These are phyloP conservation scores for Magallana nippona DNA, from an alignment of 2,888 invertebrate species.

Conservation along the genomic window DNA sequence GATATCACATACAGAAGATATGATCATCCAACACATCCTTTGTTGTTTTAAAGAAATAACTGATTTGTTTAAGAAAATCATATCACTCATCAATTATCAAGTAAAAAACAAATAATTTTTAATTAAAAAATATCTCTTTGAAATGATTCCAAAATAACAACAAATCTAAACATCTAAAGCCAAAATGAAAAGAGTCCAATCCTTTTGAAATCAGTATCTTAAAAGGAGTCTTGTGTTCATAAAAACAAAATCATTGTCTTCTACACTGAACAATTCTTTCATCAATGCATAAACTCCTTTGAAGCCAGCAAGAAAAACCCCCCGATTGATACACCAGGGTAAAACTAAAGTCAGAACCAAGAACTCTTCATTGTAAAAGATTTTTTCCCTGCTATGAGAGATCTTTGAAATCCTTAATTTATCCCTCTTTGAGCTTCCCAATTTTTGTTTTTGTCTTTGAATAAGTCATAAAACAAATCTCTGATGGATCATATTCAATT, in stretches of 20 bases:
- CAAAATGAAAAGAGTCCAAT: slow-evolving; percentile 5
- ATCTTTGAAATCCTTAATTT: slow-evolving; percentile 28
- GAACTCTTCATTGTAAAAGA: neutral
- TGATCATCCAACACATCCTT: too few relatives aligned
- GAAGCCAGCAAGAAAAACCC: slow-evolving; percentile 29
- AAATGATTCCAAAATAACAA: neutral
- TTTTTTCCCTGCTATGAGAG: slow-evolving; percentile 1
- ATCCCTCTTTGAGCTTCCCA: slow-evolving; percentile 11
- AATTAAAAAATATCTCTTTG: neutral
- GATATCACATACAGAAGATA: too few relatives aligned
- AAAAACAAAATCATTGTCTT: slow-evolving; percentile 16
- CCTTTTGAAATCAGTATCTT: slow-evolving; percentile 6
- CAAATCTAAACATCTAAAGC: neutral
- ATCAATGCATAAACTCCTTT: slow-evolving; percentile 7
- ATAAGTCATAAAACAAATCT: slow-evolving; percentile 38
- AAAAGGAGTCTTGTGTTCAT: slow-evolving; percentile 6
- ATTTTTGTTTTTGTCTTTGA: slow-evolving; percentile 30
- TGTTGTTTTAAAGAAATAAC: too few relatives aligned
- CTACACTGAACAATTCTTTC: neutral
- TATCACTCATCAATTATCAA: neutral
- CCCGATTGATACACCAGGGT: neutral
- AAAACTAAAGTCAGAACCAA: neutral
- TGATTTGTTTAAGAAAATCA: neutral
- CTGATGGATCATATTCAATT: slow-evolving; percentile 41
- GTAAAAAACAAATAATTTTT: neutral